phyloP scores from a whole-genome alignment of 2,797 vertebrate species.

The Gallinago stenura region DNA sequence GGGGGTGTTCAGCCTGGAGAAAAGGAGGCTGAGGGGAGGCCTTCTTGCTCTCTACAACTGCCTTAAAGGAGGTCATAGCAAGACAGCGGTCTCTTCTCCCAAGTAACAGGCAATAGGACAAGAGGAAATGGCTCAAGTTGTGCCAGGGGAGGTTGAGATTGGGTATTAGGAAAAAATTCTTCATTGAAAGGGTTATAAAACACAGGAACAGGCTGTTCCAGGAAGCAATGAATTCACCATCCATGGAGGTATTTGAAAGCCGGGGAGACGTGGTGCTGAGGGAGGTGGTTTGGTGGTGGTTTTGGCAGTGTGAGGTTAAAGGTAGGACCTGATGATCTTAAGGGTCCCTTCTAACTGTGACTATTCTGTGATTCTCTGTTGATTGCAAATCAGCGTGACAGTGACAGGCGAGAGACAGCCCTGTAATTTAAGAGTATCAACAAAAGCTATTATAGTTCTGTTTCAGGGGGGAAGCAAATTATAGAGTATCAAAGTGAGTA shows the following conservation, averaged over 20 bases:
- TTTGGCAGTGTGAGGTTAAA: background rate
- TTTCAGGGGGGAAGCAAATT: background rate
- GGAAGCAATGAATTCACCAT: background rate
- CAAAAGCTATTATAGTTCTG: rapidly evolving
- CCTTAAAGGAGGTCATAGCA: background rate
- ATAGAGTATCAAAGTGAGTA: background rate
- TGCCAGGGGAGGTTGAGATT: background rate
- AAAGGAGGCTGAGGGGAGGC: background rate
- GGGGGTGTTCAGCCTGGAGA: background rate
- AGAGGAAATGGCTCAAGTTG: background rate
- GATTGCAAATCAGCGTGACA: background rate
- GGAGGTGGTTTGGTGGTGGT: background rate
- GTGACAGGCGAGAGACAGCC: background rate
- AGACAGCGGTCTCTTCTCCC: background rate
- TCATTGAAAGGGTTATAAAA: background rate
- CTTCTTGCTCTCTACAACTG: background rate
- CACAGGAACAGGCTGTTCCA: background rate
- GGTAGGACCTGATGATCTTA: background rate
- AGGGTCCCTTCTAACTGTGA: background rate
- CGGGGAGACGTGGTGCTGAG: background rate
- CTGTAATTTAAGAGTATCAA: rapidly evolving
- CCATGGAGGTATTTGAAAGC: background rate
- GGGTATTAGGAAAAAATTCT: background rate
- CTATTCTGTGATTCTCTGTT: background rate
- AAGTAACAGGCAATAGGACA: background rate